Conservation (phyloP, 2,888 invertebrate species). For the Orthosia incerta region DNA sequence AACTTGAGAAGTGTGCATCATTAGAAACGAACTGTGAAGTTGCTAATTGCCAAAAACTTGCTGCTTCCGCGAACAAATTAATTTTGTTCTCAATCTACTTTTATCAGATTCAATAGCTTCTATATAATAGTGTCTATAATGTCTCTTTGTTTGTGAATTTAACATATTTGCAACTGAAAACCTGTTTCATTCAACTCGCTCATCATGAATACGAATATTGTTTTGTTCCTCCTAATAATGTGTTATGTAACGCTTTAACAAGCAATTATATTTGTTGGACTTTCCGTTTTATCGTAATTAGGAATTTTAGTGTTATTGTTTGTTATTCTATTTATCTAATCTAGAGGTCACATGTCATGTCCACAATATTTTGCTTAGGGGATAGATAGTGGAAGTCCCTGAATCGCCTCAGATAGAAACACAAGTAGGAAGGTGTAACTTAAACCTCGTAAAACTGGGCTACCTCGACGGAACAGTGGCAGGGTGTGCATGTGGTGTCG, state of each 20-base stretch:
- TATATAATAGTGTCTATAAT: neutral
- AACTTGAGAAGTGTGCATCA: slow-evolving; percentile 12
- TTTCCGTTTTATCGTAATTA: slow-evolving; percentile 17
- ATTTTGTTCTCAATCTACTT: slow-evolving; percentile 3
- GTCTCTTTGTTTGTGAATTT: slow-evolving; percentile 13
- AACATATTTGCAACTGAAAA: slow-evolving; percentile 2
- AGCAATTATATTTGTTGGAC: neutral
- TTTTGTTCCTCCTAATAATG: neutral
- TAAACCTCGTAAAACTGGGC: too few species aligned
- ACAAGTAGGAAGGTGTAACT: too few species aligned
- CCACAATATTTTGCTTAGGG: too few species aligned
- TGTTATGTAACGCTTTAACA: slow-evolving; percentile 11
- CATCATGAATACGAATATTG: slow-evolving; percentile 14
- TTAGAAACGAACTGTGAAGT: slow-evolving; percentile 49
- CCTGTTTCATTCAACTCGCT: slow-evolving; percentile 19
- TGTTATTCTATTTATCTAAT: too few species aligned
- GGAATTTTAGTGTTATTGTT: slow-evolving; percentile 1
- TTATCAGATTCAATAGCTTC: neutral
- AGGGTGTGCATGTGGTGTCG: too few species aligned
- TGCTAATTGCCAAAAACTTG: slow-evolving; percentile 39
- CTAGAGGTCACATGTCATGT: too few species aligned
- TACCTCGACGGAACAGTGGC: too few species aligned
- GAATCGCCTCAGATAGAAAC: too few species aligned
- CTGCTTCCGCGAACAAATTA: slow-evolving; percentile 39
- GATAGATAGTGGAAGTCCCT: too few species aligned